Evolutionary conservation across 1,140 invertebrate genomes (phyloP).

Genomic region (Cydia amplana): DNA sequence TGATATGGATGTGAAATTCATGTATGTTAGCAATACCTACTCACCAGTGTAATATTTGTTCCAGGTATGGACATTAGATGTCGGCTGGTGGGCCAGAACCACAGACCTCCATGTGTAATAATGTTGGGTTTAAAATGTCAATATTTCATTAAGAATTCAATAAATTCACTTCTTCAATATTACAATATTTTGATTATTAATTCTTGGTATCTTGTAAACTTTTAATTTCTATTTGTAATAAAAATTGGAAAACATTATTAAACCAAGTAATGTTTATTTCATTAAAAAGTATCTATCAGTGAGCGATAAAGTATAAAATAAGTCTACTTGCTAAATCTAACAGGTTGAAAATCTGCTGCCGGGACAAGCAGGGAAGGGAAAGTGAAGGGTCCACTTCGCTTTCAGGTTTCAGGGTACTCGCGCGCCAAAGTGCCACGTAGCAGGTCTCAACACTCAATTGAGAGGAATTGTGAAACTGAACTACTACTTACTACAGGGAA

Average conservation of each 20-base stretch:
- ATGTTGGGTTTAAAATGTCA: conserved; percentile 50
- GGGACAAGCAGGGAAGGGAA: no score
- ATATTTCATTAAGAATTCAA: conserved; percentile 57
- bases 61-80: conserved; percentile 80
- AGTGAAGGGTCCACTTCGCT: no score
- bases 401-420: no score
- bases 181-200: conserved; percentile 58
- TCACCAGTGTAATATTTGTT: conserved; percentile 52
- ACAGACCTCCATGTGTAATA: conserved; percentile 26
- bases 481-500: conserved; percentile 12
- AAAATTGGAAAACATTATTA: conserved; percentile 31
- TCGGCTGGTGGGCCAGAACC: background rate
- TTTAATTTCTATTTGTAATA: conserved; percentile 39
- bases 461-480: background rate
- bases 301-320: no score
- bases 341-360: no score
- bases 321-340: no score
- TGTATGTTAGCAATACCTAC: no score
- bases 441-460: background rate
- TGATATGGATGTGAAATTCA: no score
- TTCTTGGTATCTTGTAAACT: conserved; percentile 45
- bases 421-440: no score
- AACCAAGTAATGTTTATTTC: conserved; percentile 23
- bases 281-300: background rate
- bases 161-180: conserved; percentile 56